A percentile compares a stretch with the other conserved stretches of the same genome.
These are phyloP conservation scores for Scaptomyza hsui DNA, from an alignment of 1,140 invertebrate genomes.

Conservation along the genomic window DNA sequence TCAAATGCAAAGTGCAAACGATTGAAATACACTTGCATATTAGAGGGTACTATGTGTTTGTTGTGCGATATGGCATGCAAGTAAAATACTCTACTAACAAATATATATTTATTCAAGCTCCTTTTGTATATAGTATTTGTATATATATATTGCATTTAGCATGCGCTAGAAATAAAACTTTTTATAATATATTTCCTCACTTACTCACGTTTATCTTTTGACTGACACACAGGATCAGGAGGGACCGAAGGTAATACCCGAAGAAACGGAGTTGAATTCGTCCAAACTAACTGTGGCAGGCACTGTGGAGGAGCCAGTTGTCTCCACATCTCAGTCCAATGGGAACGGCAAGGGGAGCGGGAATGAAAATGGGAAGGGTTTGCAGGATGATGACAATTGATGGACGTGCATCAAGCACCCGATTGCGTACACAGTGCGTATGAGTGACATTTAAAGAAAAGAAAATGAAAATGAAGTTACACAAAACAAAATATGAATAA, in stretches of 20 bases:
- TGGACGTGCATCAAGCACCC: constrained; percentile 8
- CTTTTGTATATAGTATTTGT: background rate
- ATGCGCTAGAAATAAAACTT: background rate
- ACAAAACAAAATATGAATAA: constrained; percentile 2
- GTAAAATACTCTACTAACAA: background rate
- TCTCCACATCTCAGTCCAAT: constrained; percentile 37
- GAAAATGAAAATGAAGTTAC: constrained; percentile 44
- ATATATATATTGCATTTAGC: constrained; percentile 20
- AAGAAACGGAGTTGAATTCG: constrained; percentile 75
- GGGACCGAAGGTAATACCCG: constrained; percentile 76
- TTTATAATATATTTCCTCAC: background rate
- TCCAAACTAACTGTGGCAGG: constrained; percentile 70
- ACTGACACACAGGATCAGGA: constrained; percentile 65
- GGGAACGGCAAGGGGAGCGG: constrained; percentile 60
- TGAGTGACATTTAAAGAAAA: constrained; percentile 70
- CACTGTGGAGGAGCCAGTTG: constrained; percentile 38
- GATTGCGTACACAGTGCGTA: constrained; percentile 50
- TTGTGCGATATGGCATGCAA: background rate
- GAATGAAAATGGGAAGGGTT: constrained; percentile 40
- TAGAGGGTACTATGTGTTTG: no score
- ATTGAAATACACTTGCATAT: no score
- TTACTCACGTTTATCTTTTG: background rate
- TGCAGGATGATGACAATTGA: constrained; percentile 66
- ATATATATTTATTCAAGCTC: background rate
- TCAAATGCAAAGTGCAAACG: no score